Evolutionary conservation across 2,113 vertebrate genomes (phyloP), one percentile per base, ranked within the genome.

Genomic region (Trichechus manatus): DNA sequence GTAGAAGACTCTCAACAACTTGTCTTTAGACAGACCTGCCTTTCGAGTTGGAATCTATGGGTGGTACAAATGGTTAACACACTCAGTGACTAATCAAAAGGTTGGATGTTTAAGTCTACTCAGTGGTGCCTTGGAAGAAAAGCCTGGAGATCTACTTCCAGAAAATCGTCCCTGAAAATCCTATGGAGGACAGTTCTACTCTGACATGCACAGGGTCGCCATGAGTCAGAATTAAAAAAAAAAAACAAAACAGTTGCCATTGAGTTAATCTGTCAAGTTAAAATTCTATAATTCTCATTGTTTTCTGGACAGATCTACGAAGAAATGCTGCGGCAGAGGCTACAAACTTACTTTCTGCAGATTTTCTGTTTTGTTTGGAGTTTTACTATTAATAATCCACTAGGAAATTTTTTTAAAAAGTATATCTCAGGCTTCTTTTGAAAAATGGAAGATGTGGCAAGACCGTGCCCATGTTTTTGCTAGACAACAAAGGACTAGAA

Each of bases 321-420:
- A 61, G n/a, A 87, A 84, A 14, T 72, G 72, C 33, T 70, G 36
- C 3, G 56, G 39, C 36, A 85, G n/a, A 80, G 63, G 75, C 29
- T 64, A 50, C 4, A 83, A 86, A 87, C 15, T 59, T n/a, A 64
- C 23, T 88, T 44, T 10, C 44, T 88, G 39, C 13, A 88, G n/a
- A 59, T 92, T n/a, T 92, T 96, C 74, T 63, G 77, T n/a, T 85
- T 84, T 96, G 39, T 39, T 39, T 39, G 39, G 44, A 88, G 82
- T 83, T 89, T 88, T 85, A 86, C 75, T 96, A 93, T 82, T 82
- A 89, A 79, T 44, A 86, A 86, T 70, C 19, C 63, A 87, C 39
- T 70, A 56, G 50, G 33, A 83, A 84, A 87, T n/a, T 29, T 39
- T 29, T 68, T 77, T 31, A 23, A 87, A 70, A 75, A 83, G 36